Percentiles rank a stretch among this genome's conserved stretches.
phyloP scores from a whole-genome alignment of 2,888 invertebrate species.

The Tetropium fuscum region DNA sequence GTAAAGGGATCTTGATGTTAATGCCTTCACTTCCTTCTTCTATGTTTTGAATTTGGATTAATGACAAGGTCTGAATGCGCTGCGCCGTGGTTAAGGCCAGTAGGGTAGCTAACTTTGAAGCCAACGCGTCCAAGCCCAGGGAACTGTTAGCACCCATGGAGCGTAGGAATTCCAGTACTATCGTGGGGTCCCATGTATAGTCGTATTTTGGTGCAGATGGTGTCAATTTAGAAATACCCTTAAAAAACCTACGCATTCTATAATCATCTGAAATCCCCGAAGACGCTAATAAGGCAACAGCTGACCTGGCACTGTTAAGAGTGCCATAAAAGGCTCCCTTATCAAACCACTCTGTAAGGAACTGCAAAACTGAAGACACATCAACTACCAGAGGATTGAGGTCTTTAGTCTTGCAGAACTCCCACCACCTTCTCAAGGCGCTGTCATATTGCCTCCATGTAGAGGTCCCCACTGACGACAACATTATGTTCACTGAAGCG shows the following conservation, averaged over 20 bases:
- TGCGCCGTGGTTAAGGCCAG: not conserved
- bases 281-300: not conserved
- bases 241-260: not conserved
- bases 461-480: not conserved
- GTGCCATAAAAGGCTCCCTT: not conserved
- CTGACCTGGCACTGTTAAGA: not conserved
- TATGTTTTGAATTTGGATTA: constrained; percentile 1
- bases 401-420: not conserved
- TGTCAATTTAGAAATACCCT: not conserved
- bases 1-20: not conserved
- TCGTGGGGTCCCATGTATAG: not conserved
- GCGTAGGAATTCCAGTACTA: not conserved
- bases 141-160: not conserved
- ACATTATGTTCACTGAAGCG: not conserved
- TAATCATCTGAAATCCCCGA: constrained; percentile 1
- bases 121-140: not conserved
- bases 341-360: constrained; percentile 4
- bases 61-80: not conserved
- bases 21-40: not conserved
- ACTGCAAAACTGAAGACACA: not conserved
- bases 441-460: not conserved
- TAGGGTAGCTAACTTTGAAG: not conserved
- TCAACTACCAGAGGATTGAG: no score
- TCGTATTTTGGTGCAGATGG: constrained; percentile 1
- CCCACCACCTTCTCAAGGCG: not conserved